A percentile compares a stretch with the other conserved stretches of the same genome.
Conservation (phyloP, 1,140 invertebrate species). For the Megalonaias nervosa region DNA sequence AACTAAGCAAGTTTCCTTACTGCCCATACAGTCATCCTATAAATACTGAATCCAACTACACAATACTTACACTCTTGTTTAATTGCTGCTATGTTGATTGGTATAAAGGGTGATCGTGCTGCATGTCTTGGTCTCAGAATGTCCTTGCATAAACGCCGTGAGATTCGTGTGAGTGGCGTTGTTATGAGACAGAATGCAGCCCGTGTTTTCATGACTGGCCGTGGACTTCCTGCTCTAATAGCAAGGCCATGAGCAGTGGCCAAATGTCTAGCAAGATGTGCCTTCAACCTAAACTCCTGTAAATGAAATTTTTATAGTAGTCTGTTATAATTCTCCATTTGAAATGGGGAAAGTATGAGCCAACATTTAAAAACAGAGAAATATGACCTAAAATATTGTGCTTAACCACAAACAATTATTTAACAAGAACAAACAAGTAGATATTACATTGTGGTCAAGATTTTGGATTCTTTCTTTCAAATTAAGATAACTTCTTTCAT, state of each 20-base stretch:
- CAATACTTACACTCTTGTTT: conserved; percentile 75
- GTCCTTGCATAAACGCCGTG: conserved; percentile 86
- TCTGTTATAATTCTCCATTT: neutral
- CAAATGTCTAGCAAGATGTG: conserved; percentile 92
- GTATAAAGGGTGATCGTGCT: conserved; percentile 88
- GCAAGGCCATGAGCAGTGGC: conserved; percentile 89
- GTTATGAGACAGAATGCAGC: conserved; percentile 95
- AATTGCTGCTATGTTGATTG: conserved; percentile 87
- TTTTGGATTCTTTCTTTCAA: no score
- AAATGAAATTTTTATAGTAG: conserved; percentile 2
- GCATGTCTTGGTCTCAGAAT: conserved; percentile 88
- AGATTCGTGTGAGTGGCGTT: conserved; percentile 89
- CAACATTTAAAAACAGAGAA: neutral
- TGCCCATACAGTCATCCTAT: no score
- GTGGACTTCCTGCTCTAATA: conserved; percentile 80
- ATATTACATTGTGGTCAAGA: no score
- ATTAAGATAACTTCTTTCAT: no score
- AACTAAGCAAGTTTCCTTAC: no score
- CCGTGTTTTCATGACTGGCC: conserved; percentile 96
- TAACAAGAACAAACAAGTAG: no score
- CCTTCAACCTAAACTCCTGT: conserved; percentile 92
- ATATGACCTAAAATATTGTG: neutral
- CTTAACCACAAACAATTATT: neutral
- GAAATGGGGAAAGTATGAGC: neutral
- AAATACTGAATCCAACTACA: no score